Conservation (phyloP, 2,797 vertebrate genomes). For the Sebastes aleutianus region DNA sequence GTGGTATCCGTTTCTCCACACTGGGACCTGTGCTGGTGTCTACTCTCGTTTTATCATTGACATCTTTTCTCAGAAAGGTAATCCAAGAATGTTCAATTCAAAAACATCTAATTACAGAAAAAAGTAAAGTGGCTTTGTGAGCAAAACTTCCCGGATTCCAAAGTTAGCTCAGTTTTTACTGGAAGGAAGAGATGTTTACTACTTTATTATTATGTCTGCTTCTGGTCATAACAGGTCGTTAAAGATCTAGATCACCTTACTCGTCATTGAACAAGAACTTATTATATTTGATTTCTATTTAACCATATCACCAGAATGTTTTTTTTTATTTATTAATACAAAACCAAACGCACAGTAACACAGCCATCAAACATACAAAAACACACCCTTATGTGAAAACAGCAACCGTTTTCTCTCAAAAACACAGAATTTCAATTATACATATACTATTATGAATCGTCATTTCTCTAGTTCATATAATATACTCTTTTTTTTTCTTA, state of each 20-base stretch:
- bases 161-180: constrained; percentile 22
- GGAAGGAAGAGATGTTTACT: constrained; percentile 8
- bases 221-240: neutral
- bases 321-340: neutral
- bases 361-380: neutral
- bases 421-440: neutral
- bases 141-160: constrained; percentile 27
- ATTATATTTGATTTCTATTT: neutral
- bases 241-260: neutral
- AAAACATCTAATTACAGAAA: constrained; percentile 26
- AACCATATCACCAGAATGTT: neutral
- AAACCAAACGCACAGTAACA: neutral
- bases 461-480: neutral
- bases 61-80: constrained; percentile 53
- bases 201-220: neutral
- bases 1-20: constrained; percentile 66
- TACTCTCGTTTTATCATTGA: constrained; percentile 64
- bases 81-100: constrained; percentile 58
- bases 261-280: neutral
- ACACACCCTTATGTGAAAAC: neutral
- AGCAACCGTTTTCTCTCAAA: neutral
- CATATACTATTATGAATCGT: neutral
- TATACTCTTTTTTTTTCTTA: neutral
- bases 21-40: constrained; percentile 54
- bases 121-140: neutral